These are phyloP conservation scores for Pithys albifrons DNA, from an alignment of 2,113 vertebrate genomes.

Conservation along the genomic window DNA sequence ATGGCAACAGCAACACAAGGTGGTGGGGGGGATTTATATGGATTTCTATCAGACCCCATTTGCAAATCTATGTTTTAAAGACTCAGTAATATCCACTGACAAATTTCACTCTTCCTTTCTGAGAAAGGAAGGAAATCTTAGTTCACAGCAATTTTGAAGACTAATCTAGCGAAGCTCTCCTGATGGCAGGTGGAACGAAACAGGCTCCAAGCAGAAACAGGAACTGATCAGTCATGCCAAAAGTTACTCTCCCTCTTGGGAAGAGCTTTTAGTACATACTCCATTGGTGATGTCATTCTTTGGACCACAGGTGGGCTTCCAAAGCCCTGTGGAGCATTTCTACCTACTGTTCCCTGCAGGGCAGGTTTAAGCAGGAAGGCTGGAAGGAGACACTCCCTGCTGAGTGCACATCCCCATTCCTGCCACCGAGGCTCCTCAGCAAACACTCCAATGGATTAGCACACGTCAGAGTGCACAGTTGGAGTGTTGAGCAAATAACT, in stretches of 20 bases:
- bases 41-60: neutral
- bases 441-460: neutral
- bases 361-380: neutral
- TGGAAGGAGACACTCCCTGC: neutral
- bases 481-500: neutral
- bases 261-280: neutral
- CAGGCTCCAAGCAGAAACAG: neutral
- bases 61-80: neutral
- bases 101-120: neutral
- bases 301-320: neutral
- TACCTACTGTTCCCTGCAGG: neutral
- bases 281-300: neutral
- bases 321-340: neutral
- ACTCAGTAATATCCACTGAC: neutral
- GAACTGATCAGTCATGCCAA: neutral
- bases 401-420: neutral
- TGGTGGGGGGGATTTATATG: fast-evolving
- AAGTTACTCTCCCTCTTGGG: neutral
- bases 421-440: neutral
- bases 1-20: neutral
- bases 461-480: neutral
- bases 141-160: neutral
- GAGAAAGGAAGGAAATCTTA: neutral
- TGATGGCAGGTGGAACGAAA: neutral
- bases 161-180: neutral